Base-by-base conservation (phyloP, 2,113 vertebrate species). In the Abramis brama region DNA sequence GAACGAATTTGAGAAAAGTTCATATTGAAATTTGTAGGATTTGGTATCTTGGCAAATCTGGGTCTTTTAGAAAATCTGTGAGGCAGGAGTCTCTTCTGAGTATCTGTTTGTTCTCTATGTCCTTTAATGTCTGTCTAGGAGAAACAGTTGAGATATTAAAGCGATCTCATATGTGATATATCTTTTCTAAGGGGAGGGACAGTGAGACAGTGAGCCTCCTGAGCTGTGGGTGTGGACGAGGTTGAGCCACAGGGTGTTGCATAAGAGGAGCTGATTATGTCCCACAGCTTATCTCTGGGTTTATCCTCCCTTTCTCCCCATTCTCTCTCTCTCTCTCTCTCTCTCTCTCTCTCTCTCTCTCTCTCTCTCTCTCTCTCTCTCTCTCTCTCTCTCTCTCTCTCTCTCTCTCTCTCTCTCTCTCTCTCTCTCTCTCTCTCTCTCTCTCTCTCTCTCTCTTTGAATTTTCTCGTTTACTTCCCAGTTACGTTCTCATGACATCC, bases 251-350 rank as follows among this genome's bases (percentile, higher is more conserved):
- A 85, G 80, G 71, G 59, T 88, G 86, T 87, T 90, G 83, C 89
- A 84, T 90, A 90, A 90, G 85, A 79, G 55, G 79, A 88, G 87
- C 82, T 85, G 66, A 74, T 87, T 85, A 79, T 84, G 62, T 80
- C 74, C 79, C 83, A 64, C 52, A 10, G 71, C 82, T 86, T 87
- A 87, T 83, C 82, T 76, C 64, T 83, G 33, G 30, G 25, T 85
- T 88, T 81, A 83, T 60, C 79, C 79, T 64, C 62, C 30, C 68
- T 39, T 68, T 66, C 82, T 85, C 64, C 10, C 64, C 25, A 70
- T 60, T 43, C 43, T 43, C 39, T 43, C 55, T 68, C 15, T 43
- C 17, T 80, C 66, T 59, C 55, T 68, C 15, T 43, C 17, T 80
- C 66, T 59, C 55, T 68, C 15, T 43, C 17, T 80, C 66, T 59